phyloP scores from a whole-genome alignment of 2,113 vertebrate genomes.

The Rhinogobius similis region DNA sequence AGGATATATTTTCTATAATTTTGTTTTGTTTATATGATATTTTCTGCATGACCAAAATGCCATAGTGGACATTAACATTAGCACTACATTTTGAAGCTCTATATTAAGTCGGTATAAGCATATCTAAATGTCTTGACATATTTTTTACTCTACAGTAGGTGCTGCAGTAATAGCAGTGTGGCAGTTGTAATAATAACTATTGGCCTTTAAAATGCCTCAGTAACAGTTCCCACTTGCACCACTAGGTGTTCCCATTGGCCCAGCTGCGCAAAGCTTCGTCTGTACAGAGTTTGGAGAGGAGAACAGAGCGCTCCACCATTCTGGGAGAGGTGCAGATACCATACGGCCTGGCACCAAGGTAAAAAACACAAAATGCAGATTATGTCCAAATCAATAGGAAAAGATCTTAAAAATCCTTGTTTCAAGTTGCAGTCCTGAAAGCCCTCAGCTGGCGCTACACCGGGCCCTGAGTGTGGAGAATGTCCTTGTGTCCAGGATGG shows the following conservation, averaged over 20 bases:
- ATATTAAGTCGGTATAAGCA: too few relatives aligned
- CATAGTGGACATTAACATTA: too few relatives aligned
- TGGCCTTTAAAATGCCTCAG: neutral
- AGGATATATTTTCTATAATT: neutral
- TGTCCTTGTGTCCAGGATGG: conserved; percentile 73
- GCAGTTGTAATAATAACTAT: neutral
- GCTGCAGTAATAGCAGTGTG: neutral
- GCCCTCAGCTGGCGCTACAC: conserved; percentile 65
- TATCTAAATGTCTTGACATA: too few relatives aligned
- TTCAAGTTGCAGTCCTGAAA: conserved; percentile 51
- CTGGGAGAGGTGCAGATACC: conserved; percentile 73
- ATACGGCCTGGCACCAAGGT: conserved; percentile 79
- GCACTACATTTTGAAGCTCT: too few relatives aligned
- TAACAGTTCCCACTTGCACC: conserved; percentile 57
- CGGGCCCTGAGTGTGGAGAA: conserved; percentile 83
- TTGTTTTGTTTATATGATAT: neutral
- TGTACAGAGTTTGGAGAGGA: conserved; percentile 86
- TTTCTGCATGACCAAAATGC: neutral
- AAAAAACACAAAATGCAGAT: conserved; percentile 1
- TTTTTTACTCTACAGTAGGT: neutral
- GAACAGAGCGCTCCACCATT: conserved; percentile 80
- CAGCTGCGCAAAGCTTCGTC: conserved; percentile 86
- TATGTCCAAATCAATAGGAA: neutral
- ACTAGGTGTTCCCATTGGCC: conserved; percentile 87
- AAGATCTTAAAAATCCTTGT: neutral